phyloP scores from a whole-genome alignment of 2,888 invertebrate species.

The Eupithecia centaureata region DNA sequence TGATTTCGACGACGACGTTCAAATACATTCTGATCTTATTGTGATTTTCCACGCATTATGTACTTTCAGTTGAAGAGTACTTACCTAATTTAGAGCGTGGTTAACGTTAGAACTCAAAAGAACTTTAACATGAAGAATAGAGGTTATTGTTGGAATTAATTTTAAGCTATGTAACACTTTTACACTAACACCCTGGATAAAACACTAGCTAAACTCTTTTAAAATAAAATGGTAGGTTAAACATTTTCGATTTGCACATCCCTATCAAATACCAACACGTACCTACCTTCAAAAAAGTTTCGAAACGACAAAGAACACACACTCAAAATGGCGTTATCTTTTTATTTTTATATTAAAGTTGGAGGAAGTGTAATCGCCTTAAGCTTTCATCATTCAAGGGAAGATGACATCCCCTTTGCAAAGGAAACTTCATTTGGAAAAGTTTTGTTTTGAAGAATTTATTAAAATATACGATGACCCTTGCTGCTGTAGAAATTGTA shows the following conservation, averaged over 20 bases:
- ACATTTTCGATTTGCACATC: constrained; percentile 16
- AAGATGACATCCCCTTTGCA: constrained; percentile 65
- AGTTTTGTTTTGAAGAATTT: constrained; percentile 43
- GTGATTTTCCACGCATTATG: too few relatives aligned
- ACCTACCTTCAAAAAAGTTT: constrained; percentile 50
- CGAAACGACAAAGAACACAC: constrained; percentile 63
- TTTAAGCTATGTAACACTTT: too few relatives aligned
- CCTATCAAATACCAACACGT: constrained; percentile 43
- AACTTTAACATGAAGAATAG: too few relatives aligned
- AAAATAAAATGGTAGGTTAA: neutral
- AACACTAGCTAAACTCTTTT: too few relatives aligned
- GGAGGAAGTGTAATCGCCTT: constrained; percentile 76
- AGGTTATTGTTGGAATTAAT: too few relatives aligned
- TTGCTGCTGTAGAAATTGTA: neutral
- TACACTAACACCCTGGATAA: too few relatives aligned
- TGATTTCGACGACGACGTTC: too few relatives aligned
- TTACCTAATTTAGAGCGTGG: too few relatives aligned
- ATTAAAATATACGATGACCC: constrained; percentile 16
- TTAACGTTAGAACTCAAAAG: too few relatives aligned
- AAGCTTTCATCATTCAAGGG: constrained; percentile 76
- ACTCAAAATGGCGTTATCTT: constrained; percentile 75
- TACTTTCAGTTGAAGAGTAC: too few relatives aligned
- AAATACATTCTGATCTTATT: too few relatives aligned
- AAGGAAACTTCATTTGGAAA: constrained; percentile 46
- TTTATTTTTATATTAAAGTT: constrained; percentile 80